Evolutionary conservation across 2,888 invertebrate species (phyloP), one percentile per base, ranked within the genome.

Genomic region (Sminthurinus aureus): DNA sequence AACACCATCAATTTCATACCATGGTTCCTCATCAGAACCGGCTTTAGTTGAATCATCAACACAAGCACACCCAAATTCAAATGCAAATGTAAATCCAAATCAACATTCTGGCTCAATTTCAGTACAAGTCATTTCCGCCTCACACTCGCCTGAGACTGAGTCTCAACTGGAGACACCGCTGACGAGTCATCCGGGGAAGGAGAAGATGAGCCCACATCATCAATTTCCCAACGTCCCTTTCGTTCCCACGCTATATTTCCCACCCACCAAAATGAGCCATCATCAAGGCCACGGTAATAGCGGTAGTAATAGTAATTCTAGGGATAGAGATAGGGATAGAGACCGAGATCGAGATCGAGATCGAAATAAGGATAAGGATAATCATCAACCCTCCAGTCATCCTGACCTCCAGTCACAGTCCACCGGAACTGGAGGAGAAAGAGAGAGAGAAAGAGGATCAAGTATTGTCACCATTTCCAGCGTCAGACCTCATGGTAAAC

Each of bases 61-160:
- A 88, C 87, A 89, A 88, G 38, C 38, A 38, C 89, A 89, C 87
- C 64, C 1, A n/a, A 15, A 64, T 22, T 8, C 0, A n/a, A n/a
- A 67, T 11, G 2, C 8, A 2, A 67, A 67, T 67, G 1, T 12
- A 20, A n/a, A n/a, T 11, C 67, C 67, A n/a, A 67, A 11, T n/a
- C 67, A 22, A 20, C 67, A 67, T 26, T 81, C 80, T 81, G 80
- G 80, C 73, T 90, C 90, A 90, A 91, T 92, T 92, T 90, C 92
- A 92, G 92, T 92, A 91, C 92, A 92, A 91, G 92, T 92, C 91
- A 92, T 93, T 90, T 92, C 93, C 90, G 92, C 92, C 90, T 91
- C 92, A 89, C 92, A 92, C 90, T 92, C 92, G 90, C 92, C 92
- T 77, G 91, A 92, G 90, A 91, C 91, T 89, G 92, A 92, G 90